Percentiles rank a stretch among this genome's conserved stretches.
Conservation (phyloP, 2,888 invertebrate genomes). For the Aradus depressus region DNA sequence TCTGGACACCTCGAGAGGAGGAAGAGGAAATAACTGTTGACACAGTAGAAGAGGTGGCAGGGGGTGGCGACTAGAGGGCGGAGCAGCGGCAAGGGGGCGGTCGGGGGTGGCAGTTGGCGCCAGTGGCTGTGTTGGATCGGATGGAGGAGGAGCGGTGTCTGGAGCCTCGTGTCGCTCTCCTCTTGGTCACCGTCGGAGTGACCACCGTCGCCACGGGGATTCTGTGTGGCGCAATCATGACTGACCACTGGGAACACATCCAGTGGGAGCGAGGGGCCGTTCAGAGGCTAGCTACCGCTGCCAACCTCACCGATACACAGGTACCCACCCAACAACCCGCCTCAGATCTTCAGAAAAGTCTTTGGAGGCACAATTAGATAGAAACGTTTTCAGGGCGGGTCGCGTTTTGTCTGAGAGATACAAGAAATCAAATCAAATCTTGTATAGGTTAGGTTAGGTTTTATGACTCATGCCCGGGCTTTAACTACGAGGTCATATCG, state of each 20-base stretch:
- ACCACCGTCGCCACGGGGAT: constrained; percentile 64
- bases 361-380: too few relatives aligned
- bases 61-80: not conserved
- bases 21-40: not conserved
- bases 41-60: not conserved
- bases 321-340: not conserved
- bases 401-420: too few relatives aligned
- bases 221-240: constrained; percentile 76
- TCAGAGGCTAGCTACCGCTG: constrained; percentile 10
- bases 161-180: constrained; percentile 24
- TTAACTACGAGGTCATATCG: too few relatives aligned
- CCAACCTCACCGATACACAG: constrained; percentile 21
- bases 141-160: constrained; percentile 15
- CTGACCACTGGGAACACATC: constrained; percentile 83
- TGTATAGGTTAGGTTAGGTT: too few relatives aligned
- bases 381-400: too few relatives aligned
- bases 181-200: constrained; percentile 39
- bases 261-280: constrained; percentile 51
- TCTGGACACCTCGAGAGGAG: not conserved
- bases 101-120: constrained; percentile 12
- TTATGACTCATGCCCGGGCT: too few relatives aligned
- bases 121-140: constrained; percentile 1
- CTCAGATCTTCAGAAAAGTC: not conserved
- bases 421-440: too few relatives aligned
- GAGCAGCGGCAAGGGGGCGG: constrained; percentile 1